Conservation (phyloP, 2,797 vertebrate genomes). For the Lacerta bilineata region DNA sequence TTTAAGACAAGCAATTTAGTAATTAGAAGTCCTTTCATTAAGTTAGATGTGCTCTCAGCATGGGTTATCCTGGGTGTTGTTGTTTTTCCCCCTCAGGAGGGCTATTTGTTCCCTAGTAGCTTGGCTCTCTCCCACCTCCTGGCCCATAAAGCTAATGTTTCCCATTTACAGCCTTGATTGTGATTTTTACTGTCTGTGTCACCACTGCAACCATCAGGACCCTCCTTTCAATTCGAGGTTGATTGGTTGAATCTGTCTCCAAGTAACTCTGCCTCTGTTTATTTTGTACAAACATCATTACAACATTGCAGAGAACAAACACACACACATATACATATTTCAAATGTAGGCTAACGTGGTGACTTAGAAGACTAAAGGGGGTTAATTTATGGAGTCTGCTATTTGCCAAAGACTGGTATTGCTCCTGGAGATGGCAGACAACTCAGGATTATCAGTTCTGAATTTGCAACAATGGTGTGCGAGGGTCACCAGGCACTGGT, state of each 20-base stretch:
- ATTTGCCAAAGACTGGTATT: conserved; percentile 76
- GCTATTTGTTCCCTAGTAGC: conserved; percentile 45
- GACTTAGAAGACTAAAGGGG: conserved; percentile 78
- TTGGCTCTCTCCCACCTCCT: conserved; percentile 48
- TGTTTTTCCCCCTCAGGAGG: conserved; percentile 49
- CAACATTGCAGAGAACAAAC: conserved; percentile 83
- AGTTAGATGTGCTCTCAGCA: conserved; percentile 57
- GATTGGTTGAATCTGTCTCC: conserved; percentile 81
- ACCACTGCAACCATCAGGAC: conserved; percentile 64
- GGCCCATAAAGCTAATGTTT: conserved; percentile 61
- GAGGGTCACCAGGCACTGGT: conserved; percentile 49
- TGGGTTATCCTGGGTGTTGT: conserved; percentile 58
- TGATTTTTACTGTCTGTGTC: conserved; percentile 60
- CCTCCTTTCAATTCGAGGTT: conserved; percentile 73
- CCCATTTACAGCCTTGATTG: conserved; percentile 51
- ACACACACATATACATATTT: conserved; percentile 31
- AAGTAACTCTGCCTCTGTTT: conserved; percentile 83
- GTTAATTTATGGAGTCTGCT: conserved; percentile 82
- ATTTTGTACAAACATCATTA: conserved; percentile 84
- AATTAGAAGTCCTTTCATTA: conserved; percentile 67
- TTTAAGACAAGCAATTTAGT: conserved; percentile 58
- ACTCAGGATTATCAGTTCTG: conserved; percentile 68
- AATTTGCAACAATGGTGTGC: conserved; percentile 51
- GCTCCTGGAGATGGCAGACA: conserved; percentile 72
- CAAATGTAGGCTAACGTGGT: conserved; percentile 80